These are phyloP conservation scores for Chouioia cunea DNA, from an alignment of 2,888 invertebrate species.

Conservation along the genomic window DNA sequence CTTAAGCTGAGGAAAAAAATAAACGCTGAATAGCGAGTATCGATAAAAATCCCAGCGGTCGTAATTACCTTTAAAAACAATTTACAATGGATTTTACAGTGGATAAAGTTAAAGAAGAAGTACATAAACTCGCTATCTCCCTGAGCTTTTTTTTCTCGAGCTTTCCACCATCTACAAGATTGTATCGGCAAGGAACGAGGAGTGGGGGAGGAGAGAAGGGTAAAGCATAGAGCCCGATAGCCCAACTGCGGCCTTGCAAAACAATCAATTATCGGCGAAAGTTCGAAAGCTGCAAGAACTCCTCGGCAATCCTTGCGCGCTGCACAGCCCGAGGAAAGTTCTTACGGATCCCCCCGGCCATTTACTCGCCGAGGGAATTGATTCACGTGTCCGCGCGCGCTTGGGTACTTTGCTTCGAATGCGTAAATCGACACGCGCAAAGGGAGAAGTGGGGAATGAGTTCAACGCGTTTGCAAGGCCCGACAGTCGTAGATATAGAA, in stretches of 20 bases:
- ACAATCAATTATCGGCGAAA: conserved; percentile 65
- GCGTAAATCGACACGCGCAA: conserved; percentile 28
- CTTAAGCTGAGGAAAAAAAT: too few relatives aligned
- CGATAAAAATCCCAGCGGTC: too few relatives aligned
- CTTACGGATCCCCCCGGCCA: conserved; percentile 23
- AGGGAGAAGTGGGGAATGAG: background rate
- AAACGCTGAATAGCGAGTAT: too few relatives aligned
- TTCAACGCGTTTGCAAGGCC: too few relatives aligned
- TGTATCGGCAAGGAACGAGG: conserved; percentile 12
- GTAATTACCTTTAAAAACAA: conserved; percentile 30
- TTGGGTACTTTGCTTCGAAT: conserved; percentile 33
- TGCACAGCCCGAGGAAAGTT: conserved; percentile 36
- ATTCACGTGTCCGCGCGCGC: conserved; percentile 21
- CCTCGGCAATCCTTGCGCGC: conserved; percentile 58
- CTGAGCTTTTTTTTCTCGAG: too few relatives aligned
- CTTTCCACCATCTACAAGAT: conserved; percentile 8
- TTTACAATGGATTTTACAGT: background rate
- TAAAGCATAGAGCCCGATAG: conserved; percentile 25
- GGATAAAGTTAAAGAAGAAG: conserved; percentile 15
- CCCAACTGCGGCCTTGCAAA: conserved; percentile 54
- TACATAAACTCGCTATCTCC: conserved; percentile 9
- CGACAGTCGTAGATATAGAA: too few relatives aligned
- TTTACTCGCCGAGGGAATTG: conserved; percentile 36
- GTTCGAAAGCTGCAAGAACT: conserved; percentile 54
- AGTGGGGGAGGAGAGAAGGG: background rate